A percentile compares a stretch with the other conserved stretches of the same genome.
phyloP scores from a whole-genome alignment of 1,140 invertebrate genomes.

The Ceratina australensis region DNA sequence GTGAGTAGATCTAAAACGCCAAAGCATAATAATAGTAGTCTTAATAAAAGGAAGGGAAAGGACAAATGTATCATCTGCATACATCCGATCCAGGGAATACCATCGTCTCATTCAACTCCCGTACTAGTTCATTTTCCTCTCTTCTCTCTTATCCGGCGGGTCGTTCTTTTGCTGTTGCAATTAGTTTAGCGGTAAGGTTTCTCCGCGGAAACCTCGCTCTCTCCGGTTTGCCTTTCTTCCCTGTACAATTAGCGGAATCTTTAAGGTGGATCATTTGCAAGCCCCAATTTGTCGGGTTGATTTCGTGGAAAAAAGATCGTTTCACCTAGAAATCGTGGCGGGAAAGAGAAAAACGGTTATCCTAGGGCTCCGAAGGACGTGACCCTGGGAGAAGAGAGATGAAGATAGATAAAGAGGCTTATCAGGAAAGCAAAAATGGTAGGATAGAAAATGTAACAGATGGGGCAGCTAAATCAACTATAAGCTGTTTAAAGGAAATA shows the following conservation, averaged over 20 bases:
- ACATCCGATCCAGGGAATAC: no score
- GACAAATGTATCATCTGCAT: neutral
- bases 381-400: neutral
- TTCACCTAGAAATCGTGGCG: constrained; percentile 32
- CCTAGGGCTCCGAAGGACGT: neutral
- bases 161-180: constrained; percentile 42
- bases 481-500: neutral
- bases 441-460: constrained; percentile 13
- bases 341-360: neutral
- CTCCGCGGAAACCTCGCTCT: neutral
- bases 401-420: neutral
- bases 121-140: neutral
- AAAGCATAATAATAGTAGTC: no score
- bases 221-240: neutral
- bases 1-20: no score
- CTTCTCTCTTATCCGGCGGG: neutral
- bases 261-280: constrained; percentile 70
- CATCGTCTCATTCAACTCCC: neutral
- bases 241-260: constrained; percentile 69
- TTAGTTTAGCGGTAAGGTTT: constrained; percentile 36
- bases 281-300: constrained; percentile 69
- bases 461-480: constrained; percentile 11
- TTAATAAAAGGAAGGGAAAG: no score
- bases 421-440: constrained; percentile 20
- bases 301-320: constrained; percentile 55